phyloP scores from a whole-genome alignment of 2,888 invertebrate species.

The Orgyia antiqua region DNA sequence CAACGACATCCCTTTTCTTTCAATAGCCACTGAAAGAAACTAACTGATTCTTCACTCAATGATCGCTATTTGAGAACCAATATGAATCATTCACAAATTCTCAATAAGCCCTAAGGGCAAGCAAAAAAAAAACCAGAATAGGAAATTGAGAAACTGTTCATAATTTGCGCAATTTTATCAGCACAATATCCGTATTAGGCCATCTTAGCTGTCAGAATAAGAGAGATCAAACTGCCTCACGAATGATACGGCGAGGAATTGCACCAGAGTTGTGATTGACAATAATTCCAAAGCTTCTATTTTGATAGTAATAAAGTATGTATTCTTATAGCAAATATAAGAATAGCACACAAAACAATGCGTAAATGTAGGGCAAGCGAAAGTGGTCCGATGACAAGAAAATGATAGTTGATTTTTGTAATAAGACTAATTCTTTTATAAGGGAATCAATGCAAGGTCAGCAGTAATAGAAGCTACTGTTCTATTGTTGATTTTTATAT shows the following conservation, averaged over 20 bases:
- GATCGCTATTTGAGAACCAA: too few relatives aligned
- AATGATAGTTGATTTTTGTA: conserved; percentile 23
- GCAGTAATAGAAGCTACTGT: conserved; percentile 8
- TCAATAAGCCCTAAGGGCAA: too few relatives aligned
- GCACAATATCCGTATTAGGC: conserved; percentile 7
- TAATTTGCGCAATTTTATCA: conserved; percentile 15
- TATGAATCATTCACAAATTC: too few relatives aligned
- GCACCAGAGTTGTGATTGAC: not conserved
- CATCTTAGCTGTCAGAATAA: conserved; percentile 12
- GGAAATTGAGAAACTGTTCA: too few relatives aligned
- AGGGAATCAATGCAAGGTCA: conserved; percentile 20
- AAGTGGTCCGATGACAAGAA: conserved; percentile 26
- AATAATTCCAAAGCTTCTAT: conserved; percentile 7
- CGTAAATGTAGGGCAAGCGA: conserved; percentile 20
- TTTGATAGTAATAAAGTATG: conserved; percentile 8
- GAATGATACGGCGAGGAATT: conserved; percentile 1
- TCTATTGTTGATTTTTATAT: conserved; percentile 1
- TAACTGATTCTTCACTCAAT: too few relatives aligned
- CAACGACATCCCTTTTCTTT: too few relatives aligned
- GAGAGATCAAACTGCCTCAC: conserved; percentile 3
- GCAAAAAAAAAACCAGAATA: too few relatives aligned
- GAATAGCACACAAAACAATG: conserved; percentile 17
- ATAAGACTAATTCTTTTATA: conserved; percentile 19
- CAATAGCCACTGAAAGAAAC: too few relatives aligned
- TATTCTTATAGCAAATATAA: conserved; percentile 9